Base-by-base conservation (phyloP, 2,113 vertebrate genomes). In the Rynchops niger region DNA sequence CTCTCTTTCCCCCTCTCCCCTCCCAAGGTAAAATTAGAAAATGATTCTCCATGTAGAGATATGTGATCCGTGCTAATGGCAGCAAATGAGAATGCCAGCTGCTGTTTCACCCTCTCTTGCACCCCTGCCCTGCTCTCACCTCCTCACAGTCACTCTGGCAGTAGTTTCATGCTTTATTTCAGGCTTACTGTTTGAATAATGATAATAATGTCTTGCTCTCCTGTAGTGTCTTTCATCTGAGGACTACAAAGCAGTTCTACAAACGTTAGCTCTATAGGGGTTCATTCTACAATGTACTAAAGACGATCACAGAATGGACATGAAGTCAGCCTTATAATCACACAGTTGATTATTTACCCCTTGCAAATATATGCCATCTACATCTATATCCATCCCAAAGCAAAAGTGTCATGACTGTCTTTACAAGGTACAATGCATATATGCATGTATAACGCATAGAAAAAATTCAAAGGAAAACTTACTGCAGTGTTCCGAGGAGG, bases 101-200 rank as follows among this genome's bases (percentile, higher is more conserved):
- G 94, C 91, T 92, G 59, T 95, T 95, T 95, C 81, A 89, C 82
- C 85, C 93, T 93, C 42, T 92, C 91, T 50, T 1, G 32, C 71
- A 89, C 93, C 93, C 86, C 91, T 97, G 91, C 90, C 87, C 93
- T 90, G 40, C 53, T 93, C 85, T 56, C 79, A 93, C 88, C 88
- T 82, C 92, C 81, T 73, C 82, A 72, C 59, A 94, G 90, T 69
- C 49, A 82, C 85, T 94, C 87, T 93, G 88, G 23, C 92, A 93
- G 82, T 80, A 74, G 89, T 91, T 96, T 95, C 86, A 95, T 88
- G 90, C 93, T 96, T 92, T 97, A 95, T 94, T 96, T 94, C 91
- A 90, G 74, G 87, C 82, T 90, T 87, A 81, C 84, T 82, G 88
- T 89, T 97, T 96, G 85, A 96, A 90, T 91, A 93, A 97, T 91